These are phyloP conservation scores for Drosophila neotestacea DNA, from an alignment of 2,888 invertebrate genomes.

Conservation along the genomic window DNA sequence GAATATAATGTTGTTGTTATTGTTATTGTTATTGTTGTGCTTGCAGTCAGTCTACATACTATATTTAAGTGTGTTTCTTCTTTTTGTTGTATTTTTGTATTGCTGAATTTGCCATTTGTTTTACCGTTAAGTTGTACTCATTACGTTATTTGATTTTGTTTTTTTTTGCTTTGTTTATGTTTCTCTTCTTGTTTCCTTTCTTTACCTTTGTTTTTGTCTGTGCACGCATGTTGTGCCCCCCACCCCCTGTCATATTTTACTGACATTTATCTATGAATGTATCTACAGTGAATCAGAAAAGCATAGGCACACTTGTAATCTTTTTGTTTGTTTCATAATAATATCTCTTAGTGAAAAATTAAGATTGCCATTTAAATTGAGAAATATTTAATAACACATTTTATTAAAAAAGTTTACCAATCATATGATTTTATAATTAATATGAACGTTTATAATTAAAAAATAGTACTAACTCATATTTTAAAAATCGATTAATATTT, in stretches of 20 bases:
- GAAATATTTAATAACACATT: no score
- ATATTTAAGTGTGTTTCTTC: conserved; percentile 28
- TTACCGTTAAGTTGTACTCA: conserved; percentile 40
- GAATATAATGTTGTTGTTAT: conserved; percentile 23
- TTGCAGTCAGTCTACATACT: conserved; percentile 13
- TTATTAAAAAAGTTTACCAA: no score
- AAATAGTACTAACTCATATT: no score
- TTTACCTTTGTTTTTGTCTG: not conserved
- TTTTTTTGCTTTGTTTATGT: conserved; percentile 7
- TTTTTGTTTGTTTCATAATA: no score
- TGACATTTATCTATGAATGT: conserved; percentile 23
- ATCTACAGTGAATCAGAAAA: no score
- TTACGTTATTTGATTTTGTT: conserved; percentile 28
- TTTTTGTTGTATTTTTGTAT: conserved; percentile 15
- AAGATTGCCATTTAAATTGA: no score
- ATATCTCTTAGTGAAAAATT: no score
- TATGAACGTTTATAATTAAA: no score
- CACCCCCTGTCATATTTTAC: conserved; percentile 21
- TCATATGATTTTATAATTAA: no score
- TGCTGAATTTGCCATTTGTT: conserved; percentile 31
- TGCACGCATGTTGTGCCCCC: not conserved
- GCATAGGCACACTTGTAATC: no score
- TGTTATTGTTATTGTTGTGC: conserved; percentile 12
- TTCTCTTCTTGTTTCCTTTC: no score
- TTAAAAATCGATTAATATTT: no score